phyloP scores from a whole-genome alignment of 2,888 invertebrate species.

The Phyllotreta striolata region DNA sequence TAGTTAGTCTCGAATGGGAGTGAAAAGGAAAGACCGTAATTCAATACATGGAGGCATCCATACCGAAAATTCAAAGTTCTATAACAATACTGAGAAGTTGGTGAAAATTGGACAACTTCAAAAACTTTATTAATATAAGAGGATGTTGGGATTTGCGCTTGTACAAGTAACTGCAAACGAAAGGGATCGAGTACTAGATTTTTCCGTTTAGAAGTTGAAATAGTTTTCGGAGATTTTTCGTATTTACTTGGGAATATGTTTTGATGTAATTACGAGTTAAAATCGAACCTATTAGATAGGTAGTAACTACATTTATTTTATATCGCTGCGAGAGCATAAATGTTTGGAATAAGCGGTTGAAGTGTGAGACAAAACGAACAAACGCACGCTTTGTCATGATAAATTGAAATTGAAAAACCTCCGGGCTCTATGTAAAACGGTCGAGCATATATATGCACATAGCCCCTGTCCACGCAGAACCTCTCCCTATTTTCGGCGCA shows the following conservation, averaged over 20 bases:
- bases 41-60: constrained; percentile 41
- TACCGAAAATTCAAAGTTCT: constrained; percentile 41
- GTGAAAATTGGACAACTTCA: constrained; percentile 45
- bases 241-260: constrained; percentile 4
- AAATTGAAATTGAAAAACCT: not conserved
- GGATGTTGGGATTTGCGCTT: constrained; percentile 39
- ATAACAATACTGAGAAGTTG: constrained; percentile 44
- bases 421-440: not conserved
- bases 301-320: too few relatives aligned
- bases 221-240: constrained; percentile 15
- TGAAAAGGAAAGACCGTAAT: constrained; percentile 35
- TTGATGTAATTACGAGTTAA: too few relatives aligned
- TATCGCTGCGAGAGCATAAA: too few relatives aligned
- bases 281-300: too few relatives aligned
- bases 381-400: too few relatives aligned
- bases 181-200: constrained; percentile 32
- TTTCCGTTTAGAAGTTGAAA: constrained; percentile 20
- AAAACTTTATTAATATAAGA: constrained; percentile 48
- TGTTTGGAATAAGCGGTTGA: too few relatives aligned
- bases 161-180: constrained; percentile 27
- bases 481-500: constrained; percentile 23
- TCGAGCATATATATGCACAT: not conserved
- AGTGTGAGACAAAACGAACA: too few relatives aligned
- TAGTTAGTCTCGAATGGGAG: constrained; percentile 36
- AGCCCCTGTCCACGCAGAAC: constrained; percentile 13